phyloP scores from a whole-genome alignment of 2,113 vertebrate species.

The Damaliscus lunatus region DNA sequence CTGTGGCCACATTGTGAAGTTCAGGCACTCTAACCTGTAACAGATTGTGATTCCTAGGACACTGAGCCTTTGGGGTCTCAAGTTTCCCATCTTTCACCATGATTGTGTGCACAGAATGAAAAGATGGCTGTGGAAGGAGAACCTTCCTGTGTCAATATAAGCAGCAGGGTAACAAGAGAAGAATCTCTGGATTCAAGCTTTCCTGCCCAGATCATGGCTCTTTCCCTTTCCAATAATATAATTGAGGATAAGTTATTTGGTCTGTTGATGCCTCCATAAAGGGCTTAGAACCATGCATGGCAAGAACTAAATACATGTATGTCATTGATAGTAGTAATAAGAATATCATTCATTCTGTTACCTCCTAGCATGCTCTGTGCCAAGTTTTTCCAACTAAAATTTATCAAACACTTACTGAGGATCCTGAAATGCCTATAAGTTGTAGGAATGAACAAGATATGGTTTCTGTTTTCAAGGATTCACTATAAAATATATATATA shows the following conservation, averaged over 20 bases:
- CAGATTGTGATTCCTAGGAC: neutral
- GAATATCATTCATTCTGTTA: neutral
- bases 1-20: neutral
- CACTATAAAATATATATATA: neutral
- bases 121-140: too few relatives aligned
- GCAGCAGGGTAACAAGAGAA: neutral
- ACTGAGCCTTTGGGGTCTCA: neutral
- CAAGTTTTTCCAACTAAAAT: neutral
- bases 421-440: neutral
- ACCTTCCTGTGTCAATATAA: fast-evolving
- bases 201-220: neutral
- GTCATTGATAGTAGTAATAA: neutral
- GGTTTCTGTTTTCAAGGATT: neutral
- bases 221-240: neutral
- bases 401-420: neutral
- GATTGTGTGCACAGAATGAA: neutral
- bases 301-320: neutral
- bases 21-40: neutral
- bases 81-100: neutral
- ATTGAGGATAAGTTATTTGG: neutral
- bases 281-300: neutral
- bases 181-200: neutral
- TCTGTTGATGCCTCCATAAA: neutral
- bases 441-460: neutral
- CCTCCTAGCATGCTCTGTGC: neutral